Evolutionary conservation across 2,113 vertebrate species (phyloP), one percentile per base, ranked within the genome.

Genomic region (Erythrocercus mccallii): DNA sequence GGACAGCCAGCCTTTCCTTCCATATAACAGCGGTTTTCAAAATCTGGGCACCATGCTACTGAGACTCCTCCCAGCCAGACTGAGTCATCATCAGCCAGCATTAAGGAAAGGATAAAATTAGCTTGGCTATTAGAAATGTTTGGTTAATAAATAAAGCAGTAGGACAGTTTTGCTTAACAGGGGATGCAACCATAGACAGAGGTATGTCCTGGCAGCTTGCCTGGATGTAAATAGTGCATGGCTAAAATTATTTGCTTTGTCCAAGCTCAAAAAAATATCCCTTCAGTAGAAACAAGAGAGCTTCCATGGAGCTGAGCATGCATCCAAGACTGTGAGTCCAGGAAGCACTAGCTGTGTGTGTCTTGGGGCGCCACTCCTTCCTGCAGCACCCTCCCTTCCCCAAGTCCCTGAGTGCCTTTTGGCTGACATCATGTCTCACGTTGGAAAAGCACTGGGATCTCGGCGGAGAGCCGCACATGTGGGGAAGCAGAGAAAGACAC

Each of bases 41-140:
- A 71, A 42, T 17, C 54, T 42, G 70, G 17, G 19, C n/a, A 24
- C 47, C 0, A 3, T 22, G 30, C 27, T 92, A 7, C 82, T 35
- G 82, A 91, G 58, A 27, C 44, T 94, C 69, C 88, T 96, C 68
- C 69, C 82, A 71, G 56, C 2, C 74, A 53, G 28, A 54, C 79
- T 81, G 85, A 94, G 54, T 93, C 95, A 93, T 51, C 8, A 0
- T 73, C 90, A 89, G 78, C 31, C 90, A 89, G 79, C 62, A 45
- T 25, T 45, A 73, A 94, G 81, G 33, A 91, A 90, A 62, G 61
- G 90, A 86, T 94, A 96, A 95, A 96, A 93, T 95, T 94, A 96
- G 92, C 85, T 78, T 51, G 69, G 79, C 90, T 90, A 74, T 90
- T 92, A 88, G 82, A 88, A 92, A 90, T 64, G 54, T 94, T 95